Conservation (phyloP, 2,888 invertebrate genomes). For the Abscondita cerata region DNA sequence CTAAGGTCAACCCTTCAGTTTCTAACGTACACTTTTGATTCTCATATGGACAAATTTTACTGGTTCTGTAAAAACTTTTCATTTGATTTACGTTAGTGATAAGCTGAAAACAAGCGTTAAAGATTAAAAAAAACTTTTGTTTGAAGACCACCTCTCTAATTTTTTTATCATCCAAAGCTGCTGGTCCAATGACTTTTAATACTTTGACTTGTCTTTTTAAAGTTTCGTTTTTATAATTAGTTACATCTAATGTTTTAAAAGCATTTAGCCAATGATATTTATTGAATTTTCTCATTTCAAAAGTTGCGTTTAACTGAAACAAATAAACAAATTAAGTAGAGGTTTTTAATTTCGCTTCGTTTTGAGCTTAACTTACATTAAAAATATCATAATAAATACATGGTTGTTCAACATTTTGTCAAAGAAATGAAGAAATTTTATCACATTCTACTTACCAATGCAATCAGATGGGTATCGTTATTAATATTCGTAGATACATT, state of each 20-base stretch:
- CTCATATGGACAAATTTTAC: constrained; percentile 57
- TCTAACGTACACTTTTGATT: constrained; percentile 52
- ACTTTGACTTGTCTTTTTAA: constrained; percentile 57
- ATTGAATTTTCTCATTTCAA: constrained; percentile 49
- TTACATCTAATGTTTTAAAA: constrained; percentile 49
- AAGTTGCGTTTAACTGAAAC: constrained; percentile 41
- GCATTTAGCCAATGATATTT: constrained; percentile 56
- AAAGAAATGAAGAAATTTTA: too few relatives aligned
- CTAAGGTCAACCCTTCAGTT: constrained; percentile 49
- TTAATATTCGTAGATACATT: constrained; percentile 53
- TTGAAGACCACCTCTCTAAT: constrained; percentile 50
- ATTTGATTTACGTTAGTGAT: constrained; percentile 42
- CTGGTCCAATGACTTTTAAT: constrained; percentile 59
- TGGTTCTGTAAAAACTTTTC: constrained; percentile 56
- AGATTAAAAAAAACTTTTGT: constrained; percentile 28
- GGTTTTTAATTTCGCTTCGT: too few relatives aligned
- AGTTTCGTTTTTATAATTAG: constrained; percentile 54
- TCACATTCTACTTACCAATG: constrained; percentile 41
- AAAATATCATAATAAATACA: too few relatives aligned
- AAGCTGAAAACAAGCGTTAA: constrained; percentile 42
- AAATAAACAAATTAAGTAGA: not conserved
- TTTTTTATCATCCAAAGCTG: constrained; percentile 55
- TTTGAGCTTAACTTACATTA: too few relatives aligned
- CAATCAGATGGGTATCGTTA: constrained; percentile 42
- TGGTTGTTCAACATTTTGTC: too few relatives aligned